Evolutionary conservation across 2,797 vertebrate genomes (phyloP), one percentile per base, ranked within the genome.

Genomic region (Champsocephalus gunnari): DNA sequence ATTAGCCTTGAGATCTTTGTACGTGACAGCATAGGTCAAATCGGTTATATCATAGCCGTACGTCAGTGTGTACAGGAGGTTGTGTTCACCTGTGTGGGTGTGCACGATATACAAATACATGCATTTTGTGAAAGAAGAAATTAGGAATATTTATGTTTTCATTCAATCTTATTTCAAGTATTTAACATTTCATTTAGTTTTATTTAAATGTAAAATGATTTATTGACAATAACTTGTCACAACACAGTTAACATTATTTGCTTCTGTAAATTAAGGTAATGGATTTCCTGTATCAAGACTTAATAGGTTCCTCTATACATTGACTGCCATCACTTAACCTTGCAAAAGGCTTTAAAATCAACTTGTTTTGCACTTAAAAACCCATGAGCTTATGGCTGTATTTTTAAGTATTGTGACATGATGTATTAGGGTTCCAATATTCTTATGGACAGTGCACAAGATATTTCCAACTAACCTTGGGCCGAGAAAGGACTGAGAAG

Each of bases 401-500:
- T 62, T 67, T 78, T 71, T 76, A 50, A 70, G 44, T 59, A 9
- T 66, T 56, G 17, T 64, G 51, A 48, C 41, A 28, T 17, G 9
- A 53, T 75, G 28, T 66, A 58, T 82, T 77, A 78, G 41, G 45
- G 71, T 44, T 78, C 71, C 65, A 81, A 84, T 87, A 87, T 82
- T 84, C 69, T 57, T 65, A 69, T 68, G 70, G 63, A 88, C 58
- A 78, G 79, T 71, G 64, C 63, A 54, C 61, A 45, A 75, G 79
- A 78, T 80, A 86, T 89, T 90, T 84, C 76, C 79, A 87, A 84
- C 87, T 90, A 92, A 92, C 89, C 89, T 90, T 91, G 84, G 88
- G 61, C 71, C 3, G 56, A 71, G 74, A 82, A 83, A 82, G 66
- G 66, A 75, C 77, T 71, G 50, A 73, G 85, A 66, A 82, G 61